Percentiles rank a stretch among this genome's conserved stretches.
phyloP scores from a whole-genome alignment of 2,113 vertebrate genomes.

The Ranitomeya imitator region DNA sequence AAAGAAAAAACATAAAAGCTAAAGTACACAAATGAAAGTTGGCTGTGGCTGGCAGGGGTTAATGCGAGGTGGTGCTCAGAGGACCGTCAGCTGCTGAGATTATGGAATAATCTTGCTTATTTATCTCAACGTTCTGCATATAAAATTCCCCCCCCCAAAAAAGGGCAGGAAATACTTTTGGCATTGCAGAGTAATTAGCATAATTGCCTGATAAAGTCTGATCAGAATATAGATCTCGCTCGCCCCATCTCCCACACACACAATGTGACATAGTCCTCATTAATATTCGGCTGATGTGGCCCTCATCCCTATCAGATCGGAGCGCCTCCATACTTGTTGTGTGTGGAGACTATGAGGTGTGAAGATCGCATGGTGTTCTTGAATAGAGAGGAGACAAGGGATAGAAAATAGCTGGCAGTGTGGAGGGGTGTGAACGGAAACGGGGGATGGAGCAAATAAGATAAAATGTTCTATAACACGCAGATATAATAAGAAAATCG shows the following conservation, averaged over 20 bases:
- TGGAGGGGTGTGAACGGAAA: neutral
- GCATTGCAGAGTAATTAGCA: conserved; percentile 8
- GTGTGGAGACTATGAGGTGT: neutral
- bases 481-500: neutral
- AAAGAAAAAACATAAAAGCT: too few species aligned
- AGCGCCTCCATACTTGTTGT: neutral
- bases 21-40: too few species aligned
- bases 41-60: too few species aligned
- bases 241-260: neutral
- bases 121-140: neutral
- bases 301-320: neutral
- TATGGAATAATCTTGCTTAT: neutral
- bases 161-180: neutral
- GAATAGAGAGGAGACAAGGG: neutral
- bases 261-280: conserved; percentile 2
- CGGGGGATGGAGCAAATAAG: neutral
- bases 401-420: neutral
- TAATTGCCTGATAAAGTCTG: neutral
- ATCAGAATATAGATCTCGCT: neutral
- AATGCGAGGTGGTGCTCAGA: too few species aligned
- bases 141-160: neutral
- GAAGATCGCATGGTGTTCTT: neutral
- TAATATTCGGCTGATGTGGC: conserved; percentile 1
- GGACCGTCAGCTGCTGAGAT: neutral
- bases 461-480: neutral